Evolutionary conservation across 2,113 vertebrate genomes (phyloP).

Genomic region (Catharus minimus): DNA sequence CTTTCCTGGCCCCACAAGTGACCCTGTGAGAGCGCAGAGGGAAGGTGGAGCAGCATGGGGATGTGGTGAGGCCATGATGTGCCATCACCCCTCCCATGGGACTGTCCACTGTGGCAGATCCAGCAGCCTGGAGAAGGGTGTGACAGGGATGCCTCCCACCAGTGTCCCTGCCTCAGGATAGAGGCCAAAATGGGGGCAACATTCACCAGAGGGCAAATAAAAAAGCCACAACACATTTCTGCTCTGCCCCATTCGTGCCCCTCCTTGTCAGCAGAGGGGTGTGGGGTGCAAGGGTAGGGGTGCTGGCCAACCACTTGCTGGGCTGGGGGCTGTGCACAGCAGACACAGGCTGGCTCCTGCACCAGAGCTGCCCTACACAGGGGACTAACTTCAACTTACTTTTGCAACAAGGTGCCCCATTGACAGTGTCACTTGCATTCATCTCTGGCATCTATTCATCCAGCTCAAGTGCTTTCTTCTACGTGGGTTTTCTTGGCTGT

Average conservation of each 20-base stretch:
- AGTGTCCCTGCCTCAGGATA: background rate
- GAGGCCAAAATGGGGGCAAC: background rate
- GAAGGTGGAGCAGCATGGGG: background rate
- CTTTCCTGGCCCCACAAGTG: background rate
- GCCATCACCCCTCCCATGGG: background rate
- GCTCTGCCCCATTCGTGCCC: background rate
- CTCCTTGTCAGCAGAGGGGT: accelerated
- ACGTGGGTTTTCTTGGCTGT: background rate
- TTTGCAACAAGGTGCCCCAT: background rate
- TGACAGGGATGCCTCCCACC: background rate
- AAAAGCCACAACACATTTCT: background rate
- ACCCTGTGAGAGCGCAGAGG: background rate
- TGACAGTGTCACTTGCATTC: background rate
- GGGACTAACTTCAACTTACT: background rate
- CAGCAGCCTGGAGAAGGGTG: background rate
- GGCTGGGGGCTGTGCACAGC: background rate
- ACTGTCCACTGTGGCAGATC: accelerated
- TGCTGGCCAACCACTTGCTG: background rate
- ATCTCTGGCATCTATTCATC: constrained; percentile 10
- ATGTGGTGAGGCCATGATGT: background rate
- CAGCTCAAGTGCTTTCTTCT: background rate
- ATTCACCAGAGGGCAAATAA: background rate
- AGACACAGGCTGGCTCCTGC: background rate
- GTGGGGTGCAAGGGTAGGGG: accelerated
- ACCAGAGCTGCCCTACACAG: accelerated